Percentiles rank a stretch among this genome's conserved stretches.
Evolutionary conservation across 2,888 invertebrate species (phyloP).

Genomic region (Myopa tessellatipennis): DNA sequence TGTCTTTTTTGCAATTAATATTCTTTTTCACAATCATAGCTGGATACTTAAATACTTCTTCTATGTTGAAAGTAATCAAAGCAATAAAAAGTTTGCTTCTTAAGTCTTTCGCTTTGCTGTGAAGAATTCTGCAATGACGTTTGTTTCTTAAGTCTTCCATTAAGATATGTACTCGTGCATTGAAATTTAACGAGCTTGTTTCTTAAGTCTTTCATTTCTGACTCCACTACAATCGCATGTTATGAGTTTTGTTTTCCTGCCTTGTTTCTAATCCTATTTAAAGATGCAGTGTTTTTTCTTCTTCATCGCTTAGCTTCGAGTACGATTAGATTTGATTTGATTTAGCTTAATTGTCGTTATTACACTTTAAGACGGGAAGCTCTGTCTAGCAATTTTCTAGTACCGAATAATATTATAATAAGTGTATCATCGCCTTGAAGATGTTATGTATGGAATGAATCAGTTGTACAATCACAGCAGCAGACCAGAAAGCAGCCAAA

Average conservation of each 20-base stretch:
- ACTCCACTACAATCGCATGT: background rate
- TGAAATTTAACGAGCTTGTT: slow-evolving; percentile 12
- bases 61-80: background rate
- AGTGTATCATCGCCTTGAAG: too few relatives aligned
- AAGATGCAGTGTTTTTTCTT: background rate
- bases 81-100: slow-evolving; percentile 1
- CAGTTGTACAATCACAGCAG: too few relatives aligned
- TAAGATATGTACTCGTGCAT: background rate
- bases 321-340: background rate
- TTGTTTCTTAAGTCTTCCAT: slow-evolving; percentile 9
- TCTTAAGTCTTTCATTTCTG: background rate
- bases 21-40: background rate
- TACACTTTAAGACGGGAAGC: background rate
- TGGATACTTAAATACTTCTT: background rate
- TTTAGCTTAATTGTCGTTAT: slow-evolving; percentile 7
- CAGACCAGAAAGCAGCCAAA: too few relatives aligned
- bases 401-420: background rate
- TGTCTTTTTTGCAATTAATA: slow-evolving; percentile 4
- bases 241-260: background rate
- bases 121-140: background rate
- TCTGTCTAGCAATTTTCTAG: background rate
- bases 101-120: slow-evolving; percentile 1
- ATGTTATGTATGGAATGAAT: too few relatives aligned
- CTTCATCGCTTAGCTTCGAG: background rate
- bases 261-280: background rate